Evolutionary conservation across 2,888 invertebrate species (phyloP), one percentile per base, ranked within the genome.

Genomic region (Leptinotarsa rubiginosa): DNA sequence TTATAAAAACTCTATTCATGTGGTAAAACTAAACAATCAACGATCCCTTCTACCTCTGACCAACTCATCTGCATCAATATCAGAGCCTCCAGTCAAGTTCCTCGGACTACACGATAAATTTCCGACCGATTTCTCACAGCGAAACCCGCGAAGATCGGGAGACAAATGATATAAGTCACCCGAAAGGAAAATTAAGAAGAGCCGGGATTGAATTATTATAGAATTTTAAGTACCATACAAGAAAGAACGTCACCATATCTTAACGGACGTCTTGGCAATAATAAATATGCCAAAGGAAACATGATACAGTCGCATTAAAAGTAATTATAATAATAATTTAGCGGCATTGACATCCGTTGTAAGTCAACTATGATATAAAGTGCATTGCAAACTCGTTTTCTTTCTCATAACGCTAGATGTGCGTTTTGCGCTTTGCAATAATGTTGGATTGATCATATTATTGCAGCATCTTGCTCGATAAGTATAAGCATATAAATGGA

Each of bases 321-420:
- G 84, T 86, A 86, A 86, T 86, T 86, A 86, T 86, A 85, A 85
- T 85, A 84, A 86, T 86, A 86, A 85, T 84, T 86, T 85, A 85
- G 80, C 81, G 69, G 81, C 78, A 81, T 81, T 81, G 85, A 85
- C 84, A 79, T 80, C 75, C 79, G 79, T 82, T 78, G 81, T 82
- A 83, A 82, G 80, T 83, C 81, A 81, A 77, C 82, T 83, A 84
- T 84, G 84, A 84, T 83, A 80, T 83, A 84, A 78, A 79, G 80
- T 73, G 77, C 75, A 77, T 75, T 73, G 74, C 73, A 70, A 78
- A 78, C 79, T 77, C 75, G 79, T 79, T 79, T 75, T 75, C 73
- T 67, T 76, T 75, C 72, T 70, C 70, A 75, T 75, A 77, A 78
- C 70, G 74, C 69, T 74, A 75, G 77, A 78, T 73, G 76, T 54